Evolutionary conservation across 2,113 vertebrate species (phyloP).

Genomic region (Ahaetulla prasina): DNA sequence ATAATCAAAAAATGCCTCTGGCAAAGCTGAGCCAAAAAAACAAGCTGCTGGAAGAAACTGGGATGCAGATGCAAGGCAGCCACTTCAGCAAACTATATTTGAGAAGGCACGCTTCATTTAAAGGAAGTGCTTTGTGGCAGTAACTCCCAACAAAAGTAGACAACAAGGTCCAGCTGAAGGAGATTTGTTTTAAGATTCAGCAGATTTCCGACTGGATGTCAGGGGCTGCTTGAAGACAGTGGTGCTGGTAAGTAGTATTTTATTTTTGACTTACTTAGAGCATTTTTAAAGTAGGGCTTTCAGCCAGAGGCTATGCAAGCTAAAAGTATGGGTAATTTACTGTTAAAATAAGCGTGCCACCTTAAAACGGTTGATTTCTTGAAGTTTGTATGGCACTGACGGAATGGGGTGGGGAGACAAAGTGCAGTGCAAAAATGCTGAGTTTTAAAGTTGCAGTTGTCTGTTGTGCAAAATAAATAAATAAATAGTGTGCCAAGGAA

Average conservation of each 20-base stretch:
- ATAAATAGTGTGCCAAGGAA: background rate
- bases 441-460: background rate
- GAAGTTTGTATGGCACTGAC: background rate
- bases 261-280: background rate
- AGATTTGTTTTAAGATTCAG: conserved; percentile 36
- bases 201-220: conserved; percentile 24
- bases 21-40: conserved; percentile 43
- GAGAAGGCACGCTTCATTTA: background rate
- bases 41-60: conserved; percentile 42
- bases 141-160: background rate
- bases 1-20: conserved; percentile 73
- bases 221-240: conserved; percentile 22
- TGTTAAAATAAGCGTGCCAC: background rate
- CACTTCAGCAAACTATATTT: background rate
- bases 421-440: background rate
- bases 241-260: conserved; percentile 52
- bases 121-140: background rate
- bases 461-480: accelerated
- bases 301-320: background rate
- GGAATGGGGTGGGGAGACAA: background rate
- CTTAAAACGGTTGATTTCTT: background rate
- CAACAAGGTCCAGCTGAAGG: conserved; percentile 19
- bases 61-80: background rate
- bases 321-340: background rate
- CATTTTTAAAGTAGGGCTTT: conserved; percentile 40